Evolutionary conservation across 2,888 invertebrate species (phyloP), one percentile per base, ranked within the genome.

Genomic region (Phortica magna): DNA sequence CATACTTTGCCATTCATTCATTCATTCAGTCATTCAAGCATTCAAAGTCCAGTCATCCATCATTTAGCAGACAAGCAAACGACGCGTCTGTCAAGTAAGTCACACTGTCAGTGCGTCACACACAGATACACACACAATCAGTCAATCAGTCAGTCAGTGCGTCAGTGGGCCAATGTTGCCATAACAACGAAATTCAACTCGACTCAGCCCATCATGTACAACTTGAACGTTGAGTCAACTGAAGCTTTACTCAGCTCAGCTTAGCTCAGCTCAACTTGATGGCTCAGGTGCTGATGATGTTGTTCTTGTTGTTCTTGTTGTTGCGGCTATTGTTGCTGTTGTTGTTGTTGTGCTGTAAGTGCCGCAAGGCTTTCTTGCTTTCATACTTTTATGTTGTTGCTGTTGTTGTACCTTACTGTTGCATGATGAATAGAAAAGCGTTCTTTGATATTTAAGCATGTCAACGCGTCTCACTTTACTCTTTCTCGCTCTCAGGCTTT

Each of bases 391-490:
- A 31, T 31, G 31, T 31, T 31, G 31, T 31, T 31, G 31, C 5
- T 31, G 31, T 59, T 64, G 17, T 42, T 12, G 12, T 70, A 12
- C 41, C 41, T 12, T 31, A 31, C 68, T 22, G 53, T 22, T 48
- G 48, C 75, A 77, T 83, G 80, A 83, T 83, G 83, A 83, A 83
- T 82, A 83, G 84, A 79, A 68, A 79, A 79, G 80, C 82, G 84
- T 83, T 84, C 85, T 88, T 87, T 88, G 84, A 86, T 85, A 88
- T 85, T 85, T 83, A 88, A 83, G 87, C 81, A 83, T 84, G 88
- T 84, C 87, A 88, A 80, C 78, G 80, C 74, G 75, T 76, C 75
- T 22, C 39, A 4, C 17, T 67, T 31, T 48, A n/a, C n/a, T n/a
- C n/a, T n/a, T n/a, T n/a, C n/a, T n/a, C n/a, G n/a, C n/a, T n/a